Conservation (phyloP, 2,113 vertebrate species). For the Hystrix brachyura region DNA sequence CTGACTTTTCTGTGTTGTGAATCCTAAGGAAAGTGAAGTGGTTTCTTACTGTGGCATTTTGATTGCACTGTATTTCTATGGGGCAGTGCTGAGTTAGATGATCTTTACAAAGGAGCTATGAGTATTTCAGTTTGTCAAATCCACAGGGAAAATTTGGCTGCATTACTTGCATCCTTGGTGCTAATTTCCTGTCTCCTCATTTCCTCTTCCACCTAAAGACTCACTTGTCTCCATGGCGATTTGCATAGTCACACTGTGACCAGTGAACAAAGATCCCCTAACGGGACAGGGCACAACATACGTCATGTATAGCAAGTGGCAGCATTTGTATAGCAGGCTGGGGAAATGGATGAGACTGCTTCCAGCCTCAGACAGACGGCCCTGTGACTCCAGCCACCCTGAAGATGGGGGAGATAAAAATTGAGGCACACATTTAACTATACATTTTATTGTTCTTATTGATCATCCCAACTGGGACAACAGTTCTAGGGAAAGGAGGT, state of each 20-base stretch:
- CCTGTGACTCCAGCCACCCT: not conserved
- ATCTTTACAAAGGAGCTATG: not conserved
- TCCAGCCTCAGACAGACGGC: not conserved
- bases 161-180: not conserved
- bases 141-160: not conserved
- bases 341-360: not conserved
- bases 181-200: conserved; percentile 10
- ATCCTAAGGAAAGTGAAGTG: not conserved
- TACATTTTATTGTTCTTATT: conserved; percentile 13
- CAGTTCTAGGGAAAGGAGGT: not conserved
- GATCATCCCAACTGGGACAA: conserved; percentile 9
- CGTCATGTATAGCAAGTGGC: conserved; percentile 26
- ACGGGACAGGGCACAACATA: not conserved
- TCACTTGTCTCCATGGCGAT: not conserved
- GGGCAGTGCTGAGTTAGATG: not conserved
- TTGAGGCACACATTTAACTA: not conserved
- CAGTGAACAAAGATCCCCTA: conserved; percentile 5
- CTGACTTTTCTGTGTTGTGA: not conserved
- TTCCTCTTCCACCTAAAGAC: conserved; percentile 39
- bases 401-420: conserved; percentile 21
- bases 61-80: not conserved
- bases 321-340: not conserved
- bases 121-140: conserved; percentile 4
- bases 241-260: not conserved
- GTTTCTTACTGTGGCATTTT: not conserved